phyloP scores from a whole-genome alignment of 2,888 invertebrate species.

The Noctua comes region DNA sequence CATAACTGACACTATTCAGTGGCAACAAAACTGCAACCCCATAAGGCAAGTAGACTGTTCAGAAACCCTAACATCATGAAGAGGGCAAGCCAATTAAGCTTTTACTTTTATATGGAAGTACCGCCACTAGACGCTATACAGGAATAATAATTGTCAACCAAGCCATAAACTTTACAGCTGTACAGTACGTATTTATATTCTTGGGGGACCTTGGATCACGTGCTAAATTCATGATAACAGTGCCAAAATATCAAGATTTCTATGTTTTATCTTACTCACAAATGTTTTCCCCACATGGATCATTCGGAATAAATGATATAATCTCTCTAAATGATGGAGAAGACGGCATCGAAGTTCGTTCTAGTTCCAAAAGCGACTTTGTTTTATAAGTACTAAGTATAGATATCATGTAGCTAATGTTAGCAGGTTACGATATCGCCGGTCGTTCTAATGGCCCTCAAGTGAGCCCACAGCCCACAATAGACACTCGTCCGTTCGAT shows the following conservation, averaged over 20 bases:
- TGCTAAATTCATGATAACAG: neutral
- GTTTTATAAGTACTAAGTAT: neutral
- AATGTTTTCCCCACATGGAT: neutral
- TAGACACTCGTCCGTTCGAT: constrained; percentile 24
- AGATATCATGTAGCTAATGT: constrained; percentile 6
- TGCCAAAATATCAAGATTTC: neutral
- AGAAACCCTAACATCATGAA: no score
- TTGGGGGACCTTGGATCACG: neutral
- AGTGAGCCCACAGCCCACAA: constrained; percentile 29
- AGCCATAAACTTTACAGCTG: neutral
- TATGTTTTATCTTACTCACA: neutral
- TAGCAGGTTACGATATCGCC: constrained; percentile 8
- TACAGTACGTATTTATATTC: neutral
- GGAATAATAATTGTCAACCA: neutral
- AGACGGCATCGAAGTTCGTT: neutral
- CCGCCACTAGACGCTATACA: neutral
- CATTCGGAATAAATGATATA: neutral
- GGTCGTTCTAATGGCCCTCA: constrained; percentile 31
- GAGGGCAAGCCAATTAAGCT: neutral
- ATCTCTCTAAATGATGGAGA: neutral
- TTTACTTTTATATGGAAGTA: neutral
- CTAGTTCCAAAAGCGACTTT: neutral
- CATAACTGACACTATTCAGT: neutral
- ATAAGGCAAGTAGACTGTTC: neutral
- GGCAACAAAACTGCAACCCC: neutral